phyloP scores from a whole-genome alignment of 1,140 invertebrate genomes.

The Cydia fagiglandana region DNA sequence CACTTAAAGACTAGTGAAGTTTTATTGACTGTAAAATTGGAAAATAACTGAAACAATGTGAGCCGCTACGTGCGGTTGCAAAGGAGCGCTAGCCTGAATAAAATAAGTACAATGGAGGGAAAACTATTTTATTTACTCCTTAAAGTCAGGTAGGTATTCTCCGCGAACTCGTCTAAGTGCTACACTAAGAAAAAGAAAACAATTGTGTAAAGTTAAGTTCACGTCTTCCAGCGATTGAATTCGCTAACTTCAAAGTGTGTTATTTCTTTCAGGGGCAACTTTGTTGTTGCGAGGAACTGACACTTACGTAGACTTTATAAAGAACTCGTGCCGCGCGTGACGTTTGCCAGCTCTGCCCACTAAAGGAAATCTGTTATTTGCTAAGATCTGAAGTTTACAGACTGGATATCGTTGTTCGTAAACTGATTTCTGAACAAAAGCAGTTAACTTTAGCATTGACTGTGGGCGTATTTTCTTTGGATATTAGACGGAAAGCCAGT shows the following conservation, averaged over 20 bases:
- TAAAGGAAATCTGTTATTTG: slow-evolving; percentile 28
- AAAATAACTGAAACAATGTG: slow-evolving; percentile 32
- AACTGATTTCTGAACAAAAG: neutral
- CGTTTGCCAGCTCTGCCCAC: slow-evolving; percentile 18
- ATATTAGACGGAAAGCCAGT: slow-evolving; percentile 51
- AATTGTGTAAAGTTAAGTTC: slow-evolving; percentile 63
- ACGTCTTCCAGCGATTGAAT: slow-evolving; percentile 62
- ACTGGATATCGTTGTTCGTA: neutral
- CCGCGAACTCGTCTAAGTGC: slow-evolving; percentile 47
- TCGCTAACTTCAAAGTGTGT: slow-evolving; percentile 64
- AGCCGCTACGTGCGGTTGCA: slow-evolving; percentile 12
- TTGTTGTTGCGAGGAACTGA: slow-evolving; percentile 51
- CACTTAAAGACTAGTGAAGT: slow-evolving; percentile 34
- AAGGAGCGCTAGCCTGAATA: neutral
- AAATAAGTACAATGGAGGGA: slow-evolving; percentile 12
- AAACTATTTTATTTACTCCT: slow-evolving; percentile 9
- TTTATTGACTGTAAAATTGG: slow-evolving; percentile 34
- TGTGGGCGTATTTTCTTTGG: neutral
- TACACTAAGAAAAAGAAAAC: slow-evolving; percentile 62
- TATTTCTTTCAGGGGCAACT: slow-evolving; percentile 57
- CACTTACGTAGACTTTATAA: slow-evolving; percentile 47
- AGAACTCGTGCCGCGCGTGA: slow-evolving; percentile 34
- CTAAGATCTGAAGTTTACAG: neutral
- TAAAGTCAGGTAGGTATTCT: slow-evolving; percentile 26
- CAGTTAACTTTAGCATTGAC: slow-evolving; percentile 19